Base-by-base conservation (phyloP, 2,797 vertebrate species). In the Leptoclinus maculatus region DNA sequence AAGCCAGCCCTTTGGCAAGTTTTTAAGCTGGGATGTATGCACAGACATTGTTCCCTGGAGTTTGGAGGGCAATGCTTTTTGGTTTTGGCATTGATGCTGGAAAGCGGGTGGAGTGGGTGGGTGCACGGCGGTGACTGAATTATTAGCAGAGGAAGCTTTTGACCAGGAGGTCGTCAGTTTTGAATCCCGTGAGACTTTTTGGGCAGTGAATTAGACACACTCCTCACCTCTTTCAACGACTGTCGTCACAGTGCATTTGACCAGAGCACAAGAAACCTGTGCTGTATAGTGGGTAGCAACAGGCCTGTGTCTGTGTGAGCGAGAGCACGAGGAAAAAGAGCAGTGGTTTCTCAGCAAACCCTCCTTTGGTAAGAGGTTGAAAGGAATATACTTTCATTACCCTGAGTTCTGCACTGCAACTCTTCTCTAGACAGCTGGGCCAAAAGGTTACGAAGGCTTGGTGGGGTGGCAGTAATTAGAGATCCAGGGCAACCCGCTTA, bases 351-450 rank as follows among this genome's bases (percentile, higher is more conserved):
- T 84, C 74, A 47, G 68, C 49, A 80, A 54, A 80, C 67, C 56
- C 69, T 88, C 89, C 84, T 77, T 88, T 65, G 75, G 88, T 90
- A 91, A 91, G 58, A 78, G 81, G 90, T 87, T 89, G 82, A 88
- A 87, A 83, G 80, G 64, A 87, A 64, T 81, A 91, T 65, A 87
- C 65, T 86, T 88, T 84, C 82, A 87, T 89, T 86, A 85, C 66
- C 65, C 63, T 13, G 72, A 70, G 74, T 79, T 80, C 59, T 83
- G 76, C 76, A 63, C 73, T 69, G 53, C 76, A 49, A 60, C 80
- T 83, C 83, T 85, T 63, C 79, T 76, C 29, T 6, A 79, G 86
- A 90, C 89, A 91, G 88, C 89, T 83, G 79, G 79, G 78, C 81
- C 72, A 79, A 85, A 85, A 78, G 88, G 87, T 88, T 82, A 83